Percentiles rank a stretch among this genome's conserved stretches.
Evolutionary conservation across 2,113 vertebrate species (phyloP).

Genomic region (Hiodon tergisus): DNA sequence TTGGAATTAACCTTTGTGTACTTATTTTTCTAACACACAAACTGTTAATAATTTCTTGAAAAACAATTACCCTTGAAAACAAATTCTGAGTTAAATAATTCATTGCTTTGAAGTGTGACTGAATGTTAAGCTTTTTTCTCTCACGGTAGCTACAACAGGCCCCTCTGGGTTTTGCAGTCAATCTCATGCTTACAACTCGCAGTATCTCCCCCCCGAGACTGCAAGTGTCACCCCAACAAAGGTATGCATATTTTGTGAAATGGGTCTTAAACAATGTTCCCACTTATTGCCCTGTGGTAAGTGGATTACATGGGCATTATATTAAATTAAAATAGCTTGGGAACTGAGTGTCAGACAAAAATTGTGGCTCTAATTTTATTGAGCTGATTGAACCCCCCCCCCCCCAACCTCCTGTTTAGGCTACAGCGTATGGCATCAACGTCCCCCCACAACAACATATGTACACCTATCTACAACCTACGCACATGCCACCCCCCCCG

Average conservation of each 20-base stretch:
- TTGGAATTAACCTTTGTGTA: too few species aligned
- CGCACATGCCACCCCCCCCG: constrained; percentile 85
- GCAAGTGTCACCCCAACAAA: constrained; percentile 89
- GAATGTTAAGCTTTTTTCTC: not conserved
- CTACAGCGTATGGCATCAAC: constrained; percentile 82
- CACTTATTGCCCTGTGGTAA: not conserved
- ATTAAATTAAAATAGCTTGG: not conserved
- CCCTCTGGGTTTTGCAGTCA: constrained; percentile 85
- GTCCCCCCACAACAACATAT: constrained; percentile 84
- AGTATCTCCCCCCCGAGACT: constrained; percentile 86
- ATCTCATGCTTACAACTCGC: constrained; percentile 88
- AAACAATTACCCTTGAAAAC: too few species aligned
- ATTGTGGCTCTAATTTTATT: not conserved
- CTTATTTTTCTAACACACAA: too few species aligned
- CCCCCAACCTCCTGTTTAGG: constrained; percentile 53
- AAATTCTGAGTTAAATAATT: not conserved
- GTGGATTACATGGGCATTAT: not conserved
- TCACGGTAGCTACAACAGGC: constrained; percentile 82
- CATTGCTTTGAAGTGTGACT: not conserved
- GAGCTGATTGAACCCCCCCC: not conserved
- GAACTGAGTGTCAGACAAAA: not conserved
- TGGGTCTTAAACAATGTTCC: not conserved
- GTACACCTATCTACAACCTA: constrained; percentile 83
- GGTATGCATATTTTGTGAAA: constrained; percentile 56
- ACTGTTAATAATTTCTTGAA: too few species aligned